Evolutionary conservation across 2,113 vertebrate species (phyloP), one percentile per base, ranked within the genome.

Genomic region (Brachyistius frenatus): DNA sequence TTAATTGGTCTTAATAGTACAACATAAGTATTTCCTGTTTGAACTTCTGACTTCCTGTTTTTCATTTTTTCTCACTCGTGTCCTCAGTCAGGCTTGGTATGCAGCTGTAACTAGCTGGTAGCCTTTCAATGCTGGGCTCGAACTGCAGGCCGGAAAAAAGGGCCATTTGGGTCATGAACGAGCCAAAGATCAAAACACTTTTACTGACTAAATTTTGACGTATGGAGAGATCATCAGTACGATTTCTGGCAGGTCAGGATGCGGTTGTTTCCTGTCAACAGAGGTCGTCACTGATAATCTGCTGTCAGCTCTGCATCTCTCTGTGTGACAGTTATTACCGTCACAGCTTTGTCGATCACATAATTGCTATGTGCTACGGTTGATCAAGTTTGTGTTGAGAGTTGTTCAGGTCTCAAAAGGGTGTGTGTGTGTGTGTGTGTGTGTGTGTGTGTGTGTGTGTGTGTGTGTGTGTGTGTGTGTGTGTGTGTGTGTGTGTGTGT

Each of bases 41-140:
- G 92, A 95, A 92, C 89, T 93, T 95, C 93, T 95, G 93, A 93
- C 94, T 97, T 96, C 96, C 95, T 95, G 94, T 95, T 96, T 96
- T 95, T 91, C 54, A 35, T 80, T 64, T 73, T 58, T 55, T 64
- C 73, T 80, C 7, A 90, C 7, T 86, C 87, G 47, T 88, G 83
- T 81, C 90, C 76, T 92, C 90, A 89, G 76, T 92, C 91, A 90
- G 80, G 86, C 90, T 93, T 89, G 90, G 70, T 85, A 75, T 93
- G 93, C 93, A 93, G 92, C 93, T 96, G 93, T 85, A 81, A 64
- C 49, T 46, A 54, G 37, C 74, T 39, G 53, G 53, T 44, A 57
- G 16, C 61, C 44, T 76, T 66, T 68, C 37, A 60, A 5, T 57
- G 39, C 57, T 58, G 23, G 7, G 41, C 30, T 30, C 75, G 30